These are phyloP conservation scores for Heliothis subflexa DNA, from an alignment of 1,140 invertebrate genomes.

Conservation along the genomic window DNA sequence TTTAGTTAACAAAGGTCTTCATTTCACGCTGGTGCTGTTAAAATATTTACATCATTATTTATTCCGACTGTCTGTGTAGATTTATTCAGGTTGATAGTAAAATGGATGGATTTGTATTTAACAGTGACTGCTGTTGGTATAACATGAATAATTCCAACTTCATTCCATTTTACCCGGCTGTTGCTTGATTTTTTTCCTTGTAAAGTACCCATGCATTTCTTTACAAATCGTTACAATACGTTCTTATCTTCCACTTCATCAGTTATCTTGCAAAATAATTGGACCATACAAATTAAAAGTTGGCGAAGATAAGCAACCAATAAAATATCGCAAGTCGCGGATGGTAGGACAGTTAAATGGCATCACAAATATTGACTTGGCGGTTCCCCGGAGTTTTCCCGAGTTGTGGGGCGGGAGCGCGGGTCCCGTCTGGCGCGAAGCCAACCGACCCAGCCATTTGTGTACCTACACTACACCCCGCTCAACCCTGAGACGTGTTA, in stretches of 20 bases:
- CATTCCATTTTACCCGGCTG: neutral
- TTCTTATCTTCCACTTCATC: neutral
- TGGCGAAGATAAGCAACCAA: slow-evolving; percentile 57
- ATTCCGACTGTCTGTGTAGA: slow-evolving; percentile 10
- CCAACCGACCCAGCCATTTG: slow-evolving; percentile 53
- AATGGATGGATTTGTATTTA: slow-evolving; percentile 8
- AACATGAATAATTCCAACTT: slow-evolving; percentile 1
- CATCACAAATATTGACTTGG: slow-evolving; percentile 78
- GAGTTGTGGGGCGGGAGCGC: slow-evolving; percentile 48
- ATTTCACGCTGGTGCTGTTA: slow-evolving; percentile 24
- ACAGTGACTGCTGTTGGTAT: neutral
- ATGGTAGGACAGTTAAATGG: slow-evolving; percentile 66
- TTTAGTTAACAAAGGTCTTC: too few relatives aligned
- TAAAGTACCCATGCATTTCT: too few relatives aligned
- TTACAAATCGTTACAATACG: neutral
- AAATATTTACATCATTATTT: slow-evolving; percentile 35
- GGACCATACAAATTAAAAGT: slow-evolving; percentile 50
- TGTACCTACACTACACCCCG: slow-evolving; percentile 43
- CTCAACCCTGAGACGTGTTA: slow-evolving; percentile 33
- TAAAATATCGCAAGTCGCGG: slow-evolving; percentile 61
- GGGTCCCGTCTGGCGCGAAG: slow-evolving; percentile 55
- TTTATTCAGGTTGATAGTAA: slow-evolving; percentile 16
- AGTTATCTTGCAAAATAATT: slow-evolving; percentile 25
- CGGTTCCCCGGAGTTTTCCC: slow-evolving; percentile 63
- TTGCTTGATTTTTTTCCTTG: neutral